Base-by-base conservation (phyloP, 2,888 invertebrate genomes). In the Girardia tigrina region DNA sequence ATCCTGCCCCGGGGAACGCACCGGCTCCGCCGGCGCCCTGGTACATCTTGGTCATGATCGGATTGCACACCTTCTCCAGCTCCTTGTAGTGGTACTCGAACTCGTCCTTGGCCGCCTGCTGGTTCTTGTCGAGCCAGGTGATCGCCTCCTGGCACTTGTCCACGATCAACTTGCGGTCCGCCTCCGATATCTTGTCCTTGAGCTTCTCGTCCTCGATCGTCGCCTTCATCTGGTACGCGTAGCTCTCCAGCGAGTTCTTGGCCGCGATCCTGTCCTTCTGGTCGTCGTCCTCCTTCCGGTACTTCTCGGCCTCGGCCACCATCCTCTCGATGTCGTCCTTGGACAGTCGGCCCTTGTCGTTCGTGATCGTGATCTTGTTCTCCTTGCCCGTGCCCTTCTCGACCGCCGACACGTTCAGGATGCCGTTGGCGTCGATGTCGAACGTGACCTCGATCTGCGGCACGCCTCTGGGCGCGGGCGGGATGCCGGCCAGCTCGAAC, bases 31-130 rank as follows among this genome's bases (percentile, higher is more conserved):
- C 89, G 72, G 88, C 90, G 75, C 92, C 87, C n/a, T 56, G 56
- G 23, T 56, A 56, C 56, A 75, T 88, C 87, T 85, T 56, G 6
- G 56, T n/a, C 56, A 56, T 56, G 23, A 56, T 56, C 4, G 56
- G 56, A 85, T 90, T 92, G 88, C 92, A 94, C 72, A 93, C 87
- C 77, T 88, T 88, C 86, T 94, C 93, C 81, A 94, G 84, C 85
- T 94, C 94, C 86, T 94, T 94, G 86, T 92, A 92, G 84, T 93
- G 91, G 86, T 92, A 90, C 83, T 92, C 92, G 81, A 90, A 93
- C 85, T 94, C 94, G 82, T 93, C 92, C 85, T 92, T 92, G 79
- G 93, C 93, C 42, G 92, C 94, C 81, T 70, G 36, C 77, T 86
- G 85, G 79, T 88, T 88, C 29, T 81, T 80, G 76, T 88, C 87